Evolutionary conservation across 2,113 vertebrate genomes (phyloP).

Genomic region (Entomyzon cyanotis): DNA sequence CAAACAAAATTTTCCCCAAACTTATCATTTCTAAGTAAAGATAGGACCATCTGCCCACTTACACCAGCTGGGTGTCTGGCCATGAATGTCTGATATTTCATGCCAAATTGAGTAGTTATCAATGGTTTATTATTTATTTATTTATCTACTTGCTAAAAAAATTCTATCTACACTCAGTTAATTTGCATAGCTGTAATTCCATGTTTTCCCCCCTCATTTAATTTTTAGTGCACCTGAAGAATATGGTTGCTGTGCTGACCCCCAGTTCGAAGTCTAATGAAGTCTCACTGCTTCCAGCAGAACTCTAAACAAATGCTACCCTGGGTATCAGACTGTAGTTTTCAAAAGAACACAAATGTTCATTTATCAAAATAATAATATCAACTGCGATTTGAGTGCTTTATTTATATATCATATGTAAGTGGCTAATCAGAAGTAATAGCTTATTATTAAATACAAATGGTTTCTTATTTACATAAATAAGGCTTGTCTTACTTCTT

Average conservation of each 20-base stretch:
- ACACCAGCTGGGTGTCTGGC: constrained; percentile 65
- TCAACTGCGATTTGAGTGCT: constrained; percentile 21
- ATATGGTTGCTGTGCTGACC: neutral
- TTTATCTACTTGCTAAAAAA: neutral
- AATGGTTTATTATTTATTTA: constrained; percentile 56
- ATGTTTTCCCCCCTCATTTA: neutral
- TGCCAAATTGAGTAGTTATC: constrained; percentile 57
- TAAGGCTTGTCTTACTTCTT: constrained; percentile 27
- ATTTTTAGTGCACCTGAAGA: neutral
- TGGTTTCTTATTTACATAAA: constrained; percentile 54
- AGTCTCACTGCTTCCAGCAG: neutral
- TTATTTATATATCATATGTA: constrained; percentile 34
- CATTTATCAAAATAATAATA: constrained; percentile 36
- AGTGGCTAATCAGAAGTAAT: constrained; percentile 49
- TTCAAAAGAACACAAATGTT: constrained; percentile 40
- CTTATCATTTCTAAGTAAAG: constrained; percentile 56
- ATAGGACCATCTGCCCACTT: constrained; percentile 65
- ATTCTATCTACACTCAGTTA: neutral
- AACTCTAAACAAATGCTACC: neutral
- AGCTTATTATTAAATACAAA: constrained; percentile 61
- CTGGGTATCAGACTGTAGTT: neutral
- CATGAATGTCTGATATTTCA: constrained; percentile 50
- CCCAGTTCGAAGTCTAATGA: accelerated
- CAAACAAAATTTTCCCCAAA: constrained; percentile 24
- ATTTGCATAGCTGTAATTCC: neutral